phyloP scores from a whole-genome alignment of 1,140 invertebrate genomes.

The Hycleus cichorii region DNA sequence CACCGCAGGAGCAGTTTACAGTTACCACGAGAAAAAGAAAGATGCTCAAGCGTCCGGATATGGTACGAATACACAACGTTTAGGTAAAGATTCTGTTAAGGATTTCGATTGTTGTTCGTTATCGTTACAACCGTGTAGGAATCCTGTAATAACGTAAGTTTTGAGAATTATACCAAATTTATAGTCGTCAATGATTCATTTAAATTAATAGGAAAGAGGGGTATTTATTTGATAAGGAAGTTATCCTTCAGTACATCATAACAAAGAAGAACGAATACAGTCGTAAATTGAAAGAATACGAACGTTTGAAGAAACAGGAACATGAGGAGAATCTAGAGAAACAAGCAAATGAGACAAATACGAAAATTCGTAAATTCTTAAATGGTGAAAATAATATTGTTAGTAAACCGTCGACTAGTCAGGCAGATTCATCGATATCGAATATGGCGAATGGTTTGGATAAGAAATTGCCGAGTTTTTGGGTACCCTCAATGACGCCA shows the following conservation, averaged over 20 bases:
- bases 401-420: constrained; percentile 42
- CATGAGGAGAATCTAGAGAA: constrained; percentile 55
- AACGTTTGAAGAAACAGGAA: constrained; percentile 76
- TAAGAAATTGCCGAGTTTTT: constrained; percentile 89
- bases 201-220: constrained; percentile 75
- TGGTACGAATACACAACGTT: constrained; percentile 71
- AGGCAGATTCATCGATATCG: constrained; percentile 54
- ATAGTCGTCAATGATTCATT: not conserved
- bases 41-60: constrained; percentile 90
- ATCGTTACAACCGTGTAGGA: constrained; percentile 89
- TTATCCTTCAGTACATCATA: constrained; percentile 92
- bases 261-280: constrained; percentile 91
- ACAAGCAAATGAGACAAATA: constrained; percentile 61
- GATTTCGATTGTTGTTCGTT: constrained; percentile 98
- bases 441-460: constrained; percentile 62
- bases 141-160: constrained; percentile 77
- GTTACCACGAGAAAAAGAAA: constrained; percentile 96
- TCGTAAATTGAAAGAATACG: constrained; percentile 86
- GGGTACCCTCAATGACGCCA: constrained; percentile 93
- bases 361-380: constrained; percentile 67
- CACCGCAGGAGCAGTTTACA: constrained; percentile 96
- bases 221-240: constrained; percentile 95
- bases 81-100: constrained; percentile 96
- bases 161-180: constrained; percentile 1
- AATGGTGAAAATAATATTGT: constrained; percentile 69